Percentiles rank a stretch among this genome's conserved stretches.
Evolutionary conservation across 2,888 invertebrate genomes (phyloP).

Genomic region (Phania funesta): DNA sequence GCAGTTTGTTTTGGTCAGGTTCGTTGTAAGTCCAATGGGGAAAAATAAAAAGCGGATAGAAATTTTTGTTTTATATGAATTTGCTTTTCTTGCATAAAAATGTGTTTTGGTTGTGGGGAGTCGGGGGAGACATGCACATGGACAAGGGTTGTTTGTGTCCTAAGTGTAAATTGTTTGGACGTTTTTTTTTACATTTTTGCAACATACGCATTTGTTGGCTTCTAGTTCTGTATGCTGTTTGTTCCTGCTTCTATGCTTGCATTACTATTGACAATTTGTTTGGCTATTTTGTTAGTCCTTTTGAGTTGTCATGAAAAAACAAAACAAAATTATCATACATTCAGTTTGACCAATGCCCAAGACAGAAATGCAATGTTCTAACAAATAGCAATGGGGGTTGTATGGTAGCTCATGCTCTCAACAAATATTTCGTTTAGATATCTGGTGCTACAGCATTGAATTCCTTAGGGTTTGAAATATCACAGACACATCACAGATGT

Average conservation of each 20-base stretch:
- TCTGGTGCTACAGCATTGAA: neutral
- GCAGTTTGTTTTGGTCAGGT: slow-evolving; percentile 55
- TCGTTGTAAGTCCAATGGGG: slow-evolving; percentile 32
- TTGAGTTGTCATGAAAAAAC: slow-evolving; percentile 33
- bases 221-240: slow-evolving; percentile 51
- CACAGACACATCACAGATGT: too few species aligned
- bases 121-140: slow-evolving; percentile 10
- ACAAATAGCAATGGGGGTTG: neutral
- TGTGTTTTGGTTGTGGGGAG: neutral
- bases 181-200: slow-evolving; percentile 25
- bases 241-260: slow-evolving; percentile 48
- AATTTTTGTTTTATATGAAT: slow-evolving; percentile 17
- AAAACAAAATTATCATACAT: slow-evolving; percentile 45
- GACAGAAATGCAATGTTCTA: slow-evolving; percentile 43
- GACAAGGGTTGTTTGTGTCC: slow-evolving; percentile 33
- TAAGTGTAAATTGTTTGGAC: slow-evolving; percentile 47
- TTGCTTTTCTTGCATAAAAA: slow-evolving; percentile 10
- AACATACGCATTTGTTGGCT: slow-evolving; percentile 51
- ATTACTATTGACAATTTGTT: slow-evolving; percentile 64
- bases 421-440: neutral
- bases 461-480: too few species aligned
- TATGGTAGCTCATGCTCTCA: neutral
- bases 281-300: slow-evolving; percentile 54
- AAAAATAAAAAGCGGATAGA: slow-evolving; percentile 29
- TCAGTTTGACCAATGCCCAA: slow-evolving; percentile 62